A percentile compares a stretch with the other conserved stretches of the same genome.
Conservation (phyloP, 2,797 vertebrate genomes). For the Momotus momota region DNA sequence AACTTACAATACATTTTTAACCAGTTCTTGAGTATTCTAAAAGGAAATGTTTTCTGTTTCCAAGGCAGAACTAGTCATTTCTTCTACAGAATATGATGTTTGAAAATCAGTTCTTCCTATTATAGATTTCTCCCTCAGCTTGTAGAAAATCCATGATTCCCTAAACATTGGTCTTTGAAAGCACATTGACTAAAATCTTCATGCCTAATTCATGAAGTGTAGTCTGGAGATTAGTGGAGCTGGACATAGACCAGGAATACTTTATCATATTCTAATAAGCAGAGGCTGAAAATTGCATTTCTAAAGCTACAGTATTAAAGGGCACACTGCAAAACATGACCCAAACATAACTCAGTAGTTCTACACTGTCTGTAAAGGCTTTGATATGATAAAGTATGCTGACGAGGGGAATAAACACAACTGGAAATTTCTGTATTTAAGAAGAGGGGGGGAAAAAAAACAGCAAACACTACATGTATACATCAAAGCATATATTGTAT, state of each 20-base stretch:
- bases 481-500: constrained; percentile 76
- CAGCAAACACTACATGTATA: constrained; percentile 73
- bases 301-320: constrained; percentile 98
- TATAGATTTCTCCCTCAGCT: constrained; percentile 86
- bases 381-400: constrained; percentile 98
- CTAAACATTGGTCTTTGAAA: constrained; percentile 88
- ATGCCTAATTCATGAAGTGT: constrained; percentile 91
- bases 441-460: constrained; percentile 58
- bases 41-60: constrained; percentile 80
- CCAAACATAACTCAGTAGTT: constrained; percentile 88
- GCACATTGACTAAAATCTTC: constrained; percentile 89
- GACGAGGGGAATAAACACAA: constrained; percentile 92
- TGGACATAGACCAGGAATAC: constrained; percentile 93
- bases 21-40: constrained; percentile 76
- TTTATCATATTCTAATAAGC: constrained; percentile 99
- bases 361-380: constrained; percentile 90
- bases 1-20: constrained; percentile 68
- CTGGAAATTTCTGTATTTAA: constrained; percentile 83
- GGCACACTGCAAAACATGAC: constrained; percentile 91
- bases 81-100: constrained; percentile 86
- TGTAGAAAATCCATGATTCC: constrained; percentile 87
- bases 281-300: constrained; percentile 97
- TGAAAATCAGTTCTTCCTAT: constrained; percentile 88
- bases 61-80: constrained; percentile 82
- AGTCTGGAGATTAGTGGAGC: constrained; percentile 86